Evolutionary conservation across 2,888 invertebrate genomes (phyloP).

Genomic region (Tenthredo mesomela): DNA sequence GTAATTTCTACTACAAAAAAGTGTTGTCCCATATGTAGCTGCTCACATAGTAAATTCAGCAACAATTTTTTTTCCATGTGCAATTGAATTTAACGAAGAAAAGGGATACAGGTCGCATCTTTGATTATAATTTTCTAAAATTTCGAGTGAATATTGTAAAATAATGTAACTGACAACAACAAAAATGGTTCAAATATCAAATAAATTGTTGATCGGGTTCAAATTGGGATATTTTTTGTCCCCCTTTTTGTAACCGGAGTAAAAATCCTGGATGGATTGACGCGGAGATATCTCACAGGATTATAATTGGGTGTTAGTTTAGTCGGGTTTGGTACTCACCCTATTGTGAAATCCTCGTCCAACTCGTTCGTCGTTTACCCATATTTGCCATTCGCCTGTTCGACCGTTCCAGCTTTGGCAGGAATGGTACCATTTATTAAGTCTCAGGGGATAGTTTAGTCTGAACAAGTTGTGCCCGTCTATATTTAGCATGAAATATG

Average conservation of each 20-base stretch:
- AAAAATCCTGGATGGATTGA: background rate
- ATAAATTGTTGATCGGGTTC: background rate
- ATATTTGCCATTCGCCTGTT: constrained; percentile 94
- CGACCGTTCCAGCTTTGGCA: constrained; percentile 94
- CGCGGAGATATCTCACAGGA: background rate
- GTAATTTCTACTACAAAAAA: no score
- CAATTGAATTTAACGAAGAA: no score
- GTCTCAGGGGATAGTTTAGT: constrained; percentile 84
- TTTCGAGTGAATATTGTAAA: no score
- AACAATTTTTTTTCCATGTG: no score
- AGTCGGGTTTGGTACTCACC: constrained; percentile 80
- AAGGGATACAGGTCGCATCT: no score
- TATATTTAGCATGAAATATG: constrained; percentile 90
- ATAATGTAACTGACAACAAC: no score
- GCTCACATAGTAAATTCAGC: no score
- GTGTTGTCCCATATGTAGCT: no score
- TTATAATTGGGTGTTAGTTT: background rate
- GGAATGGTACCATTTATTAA: constrained; percentile 91
- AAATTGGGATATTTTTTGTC: background rate
- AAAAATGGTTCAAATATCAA: no score
- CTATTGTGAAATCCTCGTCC: constrained; percentile 93
- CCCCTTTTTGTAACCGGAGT: background rate
- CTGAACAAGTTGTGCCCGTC: constrained; percentile 91
- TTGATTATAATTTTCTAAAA: no score
- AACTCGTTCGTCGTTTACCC: constrained; percentile 92